Conservation (phyloP, 1,140 invertebrate species). For the Stratiolaelaps scimitus region DNA sequence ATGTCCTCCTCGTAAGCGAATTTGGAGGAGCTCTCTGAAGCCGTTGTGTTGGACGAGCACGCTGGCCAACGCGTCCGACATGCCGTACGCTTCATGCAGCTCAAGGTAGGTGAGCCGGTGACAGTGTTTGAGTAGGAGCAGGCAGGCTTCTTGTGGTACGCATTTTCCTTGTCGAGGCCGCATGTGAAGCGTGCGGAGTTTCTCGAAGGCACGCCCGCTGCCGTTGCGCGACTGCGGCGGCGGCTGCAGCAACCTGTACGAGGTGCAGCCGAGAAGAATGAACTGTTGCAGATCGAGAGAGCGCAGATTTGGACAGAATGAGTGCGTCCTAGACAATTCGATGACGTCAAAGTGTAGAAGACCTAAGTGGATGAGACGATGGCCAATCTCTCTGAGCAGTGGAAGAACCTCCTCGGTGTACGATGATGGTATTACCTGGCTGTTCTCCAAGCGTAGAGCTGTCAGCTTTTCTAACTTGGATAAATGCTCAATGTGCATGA, state of each 20-base stretch:
- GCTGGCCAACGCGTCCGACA: conserved; percentile 20
- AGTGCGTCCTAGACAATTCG: conserved; percentile 16
- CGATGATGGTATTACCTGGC: conserved; percentile 12
- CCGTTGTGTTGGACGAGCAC: conserved; percentile 14
- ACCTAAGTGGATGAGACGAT: neutral
- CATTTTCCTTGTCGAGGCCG: conserved; percentile 20
- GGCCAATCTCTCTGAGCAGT: neutral
- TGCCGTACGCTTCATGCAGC: conserved; percentile 18
- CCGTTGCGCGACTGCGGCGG: too few species aligned
- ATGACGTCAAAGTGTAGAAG: conserved; percentile 24
- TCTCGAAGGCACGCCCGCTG: neutral
- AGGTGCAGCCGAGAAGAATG: conserved; percentile 8
- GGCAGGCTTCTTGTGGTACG: conserved; percentile 20
- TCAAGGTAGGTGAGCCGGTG: neutral
- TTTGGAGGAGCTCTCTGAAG: neutral
- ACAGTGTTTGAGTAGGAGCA: neutral
- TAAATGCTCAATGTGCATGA: conserved; percentile 6
- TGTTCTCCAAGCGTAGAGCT: conserved; percentile 7
- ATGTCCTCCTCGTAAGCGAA: conserved; percentile 16
- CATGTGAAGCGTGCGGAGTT: neutral
- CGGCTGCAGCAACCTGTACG: conserved; percentile 2
- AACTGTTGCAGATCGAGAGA: conserved; percentile 16
- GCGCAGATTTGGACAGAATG: conserved; percentile 11
- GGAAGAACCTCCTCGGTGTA: conserved; percentile 14
- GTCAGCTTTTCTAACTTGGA: neutral